Conservation (phyloP, 2,888 invertebrate species). For the Oscheius sp. region DNA sequence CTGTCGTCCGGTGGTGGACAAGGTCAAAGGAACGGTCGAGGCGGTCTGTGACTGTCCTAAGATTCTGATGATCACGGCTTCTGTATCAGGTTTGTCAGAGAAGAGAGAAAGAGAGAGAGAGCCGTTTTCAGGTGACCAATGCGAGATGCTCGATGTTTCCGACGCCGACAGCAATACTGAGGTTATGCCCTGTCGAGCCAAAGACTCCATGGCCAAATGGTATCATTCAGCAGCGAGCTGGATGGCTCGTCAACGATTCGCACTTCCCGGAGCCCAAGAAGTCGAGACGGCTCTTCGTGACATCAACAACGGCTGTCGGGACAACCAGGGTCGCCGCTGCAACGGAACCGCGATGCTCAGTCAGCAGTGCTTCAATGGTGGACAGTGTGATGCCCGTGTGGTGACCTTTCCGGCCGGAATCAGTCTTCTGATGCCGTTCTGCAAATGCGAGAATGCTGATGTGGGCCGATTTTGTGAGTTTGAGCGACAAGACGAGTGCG, state of each 20-base stretch:
- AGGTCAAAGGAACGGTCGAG: slow-evolving; percentile 38
- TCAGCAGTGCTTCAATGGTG: slow-evolving; percentile 18
- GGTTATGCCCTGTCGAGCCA: slow-evolving; percentile 14
- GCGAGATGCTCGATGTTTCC: slow-evolving; percentile 36
- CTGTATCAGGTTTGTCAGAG: neutral
- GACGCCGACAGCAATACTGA: neutral
- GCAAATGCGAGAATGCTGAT: slow-evolving; percentile 32
- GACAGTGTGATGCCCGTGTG: slow-evolving; percentile 32
- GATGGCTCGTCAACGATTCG: neutral
- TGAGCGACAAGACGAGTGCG: slow-evolving; percentile 41
- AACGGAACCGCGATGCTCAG: slow-evolving; percentile 2
- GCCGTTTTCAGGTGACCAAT: slow-evolving; percentile 38
- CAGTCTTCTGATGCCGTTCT: slow-evolving; percentile 26
- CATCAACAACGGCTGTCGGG: neutral
- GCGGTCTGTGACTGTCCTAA: slow-evolving; percentile 46
- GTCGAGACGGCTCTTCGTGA: neutral
- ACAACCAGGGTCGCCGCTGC: slow-evolving; percentile 5
- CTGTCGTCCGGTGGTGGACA: slow-evolving; percentile 22
- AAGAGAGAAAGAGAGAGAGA: neutral
- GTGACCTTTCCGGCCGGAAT: slow-evolving; percentile 18
- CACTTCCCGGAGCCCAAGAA: slow-evolving; percentile 3
- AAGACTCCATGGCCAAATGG: neutral
- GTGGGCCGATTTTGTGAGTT: slow-evolving; percentile 37
- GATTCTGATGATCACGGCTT: slow-evolving; percentile 11
- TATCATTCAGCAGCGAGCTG: neutral